Percentiles rank a stretch among this genome's conserved stretches.
Evolutionary conservation across 2,113 vertebrate species (phyloP).

Genomic region (Ivindomyrus marchei): DNA sequence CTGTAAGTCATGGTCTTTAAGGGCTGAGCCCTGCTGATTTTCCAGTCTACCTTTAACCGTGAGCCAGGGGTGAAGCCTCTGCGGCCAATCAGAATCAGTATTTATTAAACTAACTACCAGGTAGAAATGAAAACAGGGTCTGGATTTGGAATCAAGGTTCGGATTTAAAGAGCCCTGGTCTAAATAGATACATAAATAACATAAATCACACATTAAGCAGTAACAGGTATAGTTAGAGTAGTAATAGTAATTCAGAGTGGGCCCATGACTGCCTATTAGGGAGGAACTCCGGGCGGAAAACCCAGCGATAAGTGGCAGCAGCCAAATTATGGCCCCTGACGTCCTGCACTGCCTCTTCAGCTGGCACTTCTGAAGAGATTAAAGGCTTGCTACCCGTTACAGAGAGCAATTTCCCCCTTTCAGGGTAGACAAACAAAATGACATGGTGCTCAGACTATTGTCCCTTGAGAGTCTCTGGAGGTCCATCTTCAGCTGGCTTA

Average conservation of each 20-base stretch:
- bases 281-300: neutral
- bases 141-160: neutral
- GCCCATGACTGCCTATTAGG: neutral
- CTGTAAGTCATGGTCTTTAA: neutral
- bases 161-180: neutral
- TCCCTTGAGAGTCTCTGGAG: neutral
- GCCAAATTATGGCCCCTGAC: neutral
- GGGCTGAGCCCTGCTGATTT: neutral
- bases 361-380: neutral
- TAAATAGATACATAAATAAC: neutral
- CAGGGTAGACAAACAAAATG: neutral
- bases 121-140: neutral
- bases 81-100: neutral
- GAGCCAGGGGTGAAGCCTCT: neutral
- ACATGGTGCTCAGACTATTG: neutral
- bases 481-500: neutral
- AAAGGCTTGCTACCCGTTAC: neutral
- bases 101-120: neutral
- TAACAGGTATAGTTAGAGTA: neutral
- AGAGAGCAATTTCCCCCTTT: neutral
- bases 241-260: neutral
- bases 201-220: neutral
- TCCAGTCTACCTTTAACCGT: neutral
- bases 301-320: neutral
- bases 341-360: neutral